A percentile compares a stretch with the other conserved stretches of the same genome.
Conservation (phyloP, 2,888 invertebrate species). For the Phalera bucephala region DNA sequence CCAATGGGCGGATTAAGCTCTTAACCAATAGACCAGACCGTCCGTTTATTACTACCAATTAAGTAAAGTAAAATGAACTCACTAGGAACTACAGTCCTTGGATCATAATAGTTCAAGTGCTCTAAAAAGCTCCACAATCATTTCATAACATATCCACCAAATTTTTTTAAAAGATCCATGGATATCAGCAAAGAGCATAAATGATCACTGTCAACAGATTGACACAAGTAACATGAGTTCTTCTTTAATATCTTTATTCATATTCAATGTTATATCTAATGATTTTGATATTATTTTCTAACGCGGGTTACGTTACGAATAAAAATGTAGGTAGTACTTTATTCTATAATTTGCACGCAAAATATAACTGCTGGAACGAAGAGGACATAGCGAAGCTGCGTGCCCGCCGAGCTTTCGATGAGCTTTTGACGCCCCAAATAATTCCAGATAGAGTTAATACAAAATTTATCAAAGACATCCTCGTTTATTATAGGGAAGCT, state of each 20-base stretch:
- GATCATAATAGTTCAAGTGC: no score
- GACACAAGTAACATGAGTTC: neutral
- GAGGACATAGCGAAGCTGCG: conserved; percentile 60
- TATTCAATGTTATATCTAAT: conserved; percentile 60
- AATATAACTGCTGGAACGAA: conserved; percentile 58
- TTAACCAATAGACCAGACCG: no score
- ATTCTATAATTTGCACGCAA: conserved; percentile 45
- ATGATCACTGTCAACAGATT: neutral
- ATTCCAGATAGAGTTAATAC: conserved; percentile 53
- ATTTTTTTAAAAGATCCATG: no score
- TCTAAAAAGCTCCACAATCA: no score
- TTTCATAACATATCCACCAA: no score
- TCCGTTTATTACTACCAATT: no score
- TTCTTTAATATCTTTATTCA: conserved; percentile 24
- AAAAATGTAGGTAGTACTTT: conserved; percentile 59
- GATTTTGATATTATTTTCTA: conserved; percentile 44
- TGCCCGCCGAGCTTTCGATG: conserved; percentile 60
- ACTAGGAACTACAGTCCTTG: no score
- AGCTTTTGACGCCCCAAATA: conserved; percentile 45
- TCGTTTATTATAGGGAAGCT: conserved; percentile 54
- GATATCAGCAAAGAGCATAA: no score
- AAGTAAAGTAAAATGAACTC: no score
- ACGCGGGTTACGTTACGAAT: conserved; percentile 31
- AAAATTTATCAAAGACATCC: conserved; percentile 49
- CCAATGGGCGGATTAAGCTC: no score